phyloP scores from a whole-genome alignment of 2,113 vertebrate species.

The Ursus arctos region DNA sequence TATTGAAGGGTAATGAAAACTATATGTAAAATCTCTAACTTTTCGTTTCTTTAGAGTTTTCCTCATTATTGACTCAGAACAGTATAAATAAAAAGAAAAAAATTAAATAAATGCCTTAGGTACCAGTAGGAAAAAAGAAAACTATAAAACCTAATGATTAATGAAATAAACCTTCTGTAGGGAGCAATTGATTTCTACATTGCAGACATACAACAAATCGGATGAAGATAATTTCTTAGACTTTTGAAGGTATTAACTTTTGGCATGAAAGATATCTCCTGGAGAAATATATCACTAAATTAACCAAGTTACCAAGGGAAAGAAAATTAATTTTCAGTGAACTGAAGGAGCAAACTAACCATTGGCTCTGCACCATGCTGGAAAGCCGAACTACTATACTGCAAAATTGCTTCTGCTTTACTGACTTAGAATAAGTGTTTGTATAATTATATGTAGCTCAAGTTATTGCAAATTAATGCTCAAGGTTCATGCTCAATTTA shows the following conservation, averaged over 20 bases:
- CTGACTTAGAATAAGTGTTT: conserved; percentile 58
- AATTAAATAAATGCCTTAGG: not conserved
- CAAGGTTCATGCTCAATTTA: conserved; percentile 13
- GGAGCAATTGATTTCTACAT: conserved; percentile 13
- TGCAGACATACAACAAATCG: not conserved
- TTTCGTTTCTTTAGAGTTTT: conserved; percentile 6
- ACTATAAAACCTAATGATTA: not conserved
- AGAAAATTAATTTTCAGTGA: conserved; percentile 49
- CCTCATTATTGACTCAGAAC: not conserved
- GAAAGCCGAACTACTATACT: not conserved
- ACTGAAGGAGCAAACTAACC: not conserved
- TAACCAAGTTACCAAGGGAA: not conserved
- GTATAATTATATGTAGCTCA: conserved; percentile 18
- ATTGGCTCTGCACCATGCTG: not conserved
- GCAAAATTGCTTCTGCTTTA: conserved; percentile 36
- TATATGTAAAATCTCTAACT: conserved; percentile 34
- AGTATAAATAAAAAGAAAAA: not conserved
- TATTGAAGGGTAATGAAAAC: conserved; percentile 22
- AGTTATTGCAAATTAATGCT: conserved; percentile 54
- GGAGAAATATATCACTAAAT: not conserved
- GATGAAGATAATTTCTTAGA: conserved; percentile 26
- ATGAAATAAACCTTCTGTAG: not conserved
- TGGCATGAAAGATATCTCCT: not conserved
- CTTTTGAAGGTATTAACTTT: not conserved
- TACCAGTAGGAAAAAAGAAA: not conserved